phyloP scores from a whole-genome alignment of 92 coral and sea anemone genomes.

The Epizoanthus stellaris region DNA sequence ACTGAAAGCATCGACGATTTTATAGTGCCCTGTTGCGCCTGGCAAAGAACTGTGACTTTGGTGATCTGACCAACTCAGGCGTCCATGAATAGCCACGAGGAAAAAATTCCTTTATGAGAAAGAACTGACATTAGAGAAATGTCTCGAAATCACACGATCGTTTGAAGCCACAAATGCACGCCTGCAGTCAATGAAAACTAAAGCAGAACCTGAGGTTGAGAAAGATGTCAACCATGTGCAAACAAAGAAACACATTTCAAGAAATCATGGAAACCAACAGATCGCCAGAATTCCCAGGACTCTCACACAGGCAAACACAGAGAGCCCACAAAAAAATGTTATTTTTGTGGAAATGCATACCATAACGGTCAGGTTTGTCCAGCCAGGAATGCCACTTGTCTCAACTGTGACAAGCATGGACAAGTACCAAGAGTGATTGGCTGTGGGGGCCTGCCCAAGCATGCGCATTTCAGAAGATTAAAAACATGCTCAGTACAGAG shows the following conservation, averaged over 20 bases:
- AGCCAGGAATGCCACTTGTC: constrained; percentile 36
- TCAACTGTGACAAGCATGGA: constrained; percentile 24
- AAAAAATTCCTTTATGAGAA: too few species aligned
- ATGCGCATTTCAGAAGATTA: too few species aligned
- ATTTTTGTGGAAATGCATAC: constrained; percentile 27
- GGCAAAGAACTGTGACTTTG: too few species aligned
- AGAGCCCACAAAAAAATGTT: constrained; percentile 17
- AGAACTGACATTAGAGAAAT: not conserved
- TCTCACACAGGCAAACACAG: not conserved
- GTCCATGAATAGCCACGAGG: too few species aligned
- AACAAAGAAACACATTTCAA: not conserved
- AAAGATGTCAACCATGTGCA: not conserved
- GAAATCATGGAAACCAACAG: too few species aligned
- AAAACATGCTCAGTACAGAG: too few species aligned
- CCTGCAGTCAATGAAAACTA: not conserved
- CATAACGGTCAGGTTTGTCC: constrained; percentile 34
- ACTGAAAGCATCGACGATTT: too few species aligned
- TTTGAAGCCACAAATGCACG: not conserved
- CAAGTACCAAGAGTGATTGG: not conserved
- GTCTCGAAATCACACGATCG: not conserved
- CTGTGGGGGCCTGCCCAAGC: too few species aligned
- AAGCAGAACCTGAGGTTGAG: not conserved
- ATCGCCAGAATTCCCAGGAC: too few species aligned
- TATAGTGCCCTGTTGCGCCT: too few species aligned
- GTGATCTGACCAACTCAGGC: too few species aligned